phyloP scores from a whole-genome alignment of 64 coral and sea anemone genomes.

The Exaiptasia diaphana region DNA sequence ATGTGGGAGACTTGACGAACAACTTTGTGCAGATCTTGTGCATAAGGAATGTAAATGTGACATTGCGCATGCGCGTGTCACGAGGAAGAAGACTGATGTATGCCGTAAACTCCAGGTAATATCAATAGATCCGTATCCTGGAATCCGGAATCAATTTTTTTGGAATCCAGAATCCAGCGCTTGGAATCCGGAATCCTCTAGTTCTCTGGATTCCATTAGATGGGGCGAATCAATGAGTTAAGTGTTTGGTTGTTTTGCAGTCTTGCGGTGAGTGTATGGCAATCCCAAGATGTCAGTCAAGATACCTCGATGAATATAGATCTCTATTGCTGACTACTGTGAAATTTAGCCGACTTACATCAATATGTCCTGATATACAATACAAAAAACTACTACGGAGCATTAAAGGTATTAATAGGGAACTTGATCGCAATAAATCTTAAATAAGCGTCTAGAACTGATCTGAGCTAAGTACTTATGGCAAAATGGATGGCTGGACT shows the following conservation, averaged over 20 bases:
- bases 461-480: neutral
- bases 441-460: neutral
- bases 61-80: neutral
- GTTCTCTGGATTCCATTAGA: no score
- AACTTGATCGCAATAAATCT: neutral
- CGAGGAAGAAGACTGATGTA: neutral
- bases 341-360: neutral
- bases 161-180: neutral
- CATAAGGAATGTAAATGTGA: conserved; percentile 3
- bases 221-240: no score
- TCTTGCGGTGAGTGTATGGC: conserved; percentile 7
- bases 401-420: conserved; percentile 9
- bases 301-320: neutral
- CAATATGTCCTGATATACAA: conserved; percentile 9
- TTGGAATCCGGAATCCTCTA: neutral
- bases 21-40: neutral
- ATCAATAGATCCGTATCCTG: neutral
- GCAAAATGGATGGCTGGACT: neutral
- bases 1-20: neutral
- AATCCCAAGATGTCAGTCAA: conserved; percentile 19
- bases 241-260: neutral
- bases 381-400: neutral
- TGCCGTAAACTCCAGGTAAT: conserved; percentile 2
- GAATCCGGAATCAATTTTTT: neutral
- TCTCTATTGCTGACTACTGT: neutral